Base-by-base conservation (phyloP, 2,797 vertebrate genomes). In the Petrocephalus sullivani region DNA sequence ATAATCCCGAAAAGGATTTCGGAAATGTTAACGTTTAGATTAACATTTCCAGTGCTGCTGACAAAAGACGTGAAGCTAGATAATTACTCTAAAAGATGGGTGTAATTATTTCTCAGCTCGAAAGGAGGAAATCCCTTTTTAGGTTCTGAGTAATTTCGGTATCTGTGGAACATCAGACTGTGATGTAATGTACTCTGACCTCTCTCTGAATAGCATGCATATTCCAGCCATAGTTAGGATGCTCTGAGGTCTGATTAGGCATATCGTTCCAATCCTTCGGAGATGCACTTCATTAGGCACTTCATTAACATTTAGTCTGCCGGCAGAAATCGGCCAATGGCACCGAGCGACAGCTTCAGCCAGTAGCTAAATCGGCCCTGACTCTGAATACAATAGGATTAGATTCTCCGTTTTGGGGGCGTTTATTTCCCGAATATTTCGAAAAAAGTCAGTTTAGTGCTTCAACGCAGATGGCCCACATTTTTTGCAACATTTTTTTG, bases 21-120 rank as follows among this genome's bases (percentile, higher is more conserved):
- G 89, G 87, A 89, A 86, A 23, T 51, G 67, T 87, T 86, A 75
- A 88, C 88, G 91, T 91, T 90, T 90, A 90, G 91, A 90, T 60
- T 53, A 88, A 53, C 90, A 89, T 92, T 93, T 92, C 89, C 87
- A 84, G 86, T 64, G 7, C 28, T 49, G 28, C 64, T 90, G 88
- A 91, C 90, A 91, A 89, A 92, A 87, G 90, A 92, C 92, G 46
- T 90, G 83, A 85, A 53, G 89, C 92, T 92, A 93, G 93, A 91
- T 91, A 92, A 90, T 92, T 92, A 67, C 90, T 49, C 41, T 91
- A 92, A 92, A 89, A 91, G 85, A 87, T 64, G 89, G 88, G 89
- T 90, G 89, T 91, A 91, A 94, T 89, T 89, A 89, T 90, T 88
- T 87, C 58, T 88, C 84, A 83, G 41, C 56, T 60, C 4, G 58